A percentile compares a stretch with the other conserved stretches of the same genome.
These are phyloP conservation scores for Zosterops japonicus DNA, from an alignment of 2,113 vertebrate genomes.

Conservation along the genomic window DNA sequence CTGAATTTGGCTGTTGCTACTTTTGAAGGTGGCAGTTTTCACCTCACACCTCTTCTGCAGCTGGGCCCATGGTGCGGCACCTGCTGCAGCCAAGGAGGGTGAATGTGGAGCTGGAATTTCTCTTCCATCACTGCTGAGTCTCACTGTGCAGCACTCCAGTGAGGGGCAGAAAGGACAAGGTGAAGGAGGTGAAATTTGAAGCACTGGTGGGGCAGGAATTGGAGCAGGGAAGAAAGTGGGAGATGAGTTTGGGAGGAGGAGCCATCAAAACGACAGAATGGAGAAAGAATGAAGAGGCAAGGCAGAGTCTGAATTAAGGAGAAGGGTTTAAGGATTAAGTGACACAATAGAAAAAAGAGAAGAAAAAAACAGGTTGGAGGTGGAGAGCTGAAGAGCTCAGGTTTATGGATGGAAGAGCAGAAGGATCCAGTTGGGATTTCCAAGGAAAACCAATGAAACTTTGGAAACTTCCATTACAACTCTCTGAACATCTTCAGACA, in stretches of 20 bases:
- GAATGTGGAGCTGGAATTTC: neutral
- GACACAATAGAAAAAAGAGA: neutral
- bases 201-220: neutral
- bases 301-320: neutral
- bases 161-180: neutral
- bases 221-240: neutral
- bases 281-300: neutral
- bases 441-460: neutral
- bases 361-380: fast-evolving
- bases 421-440: neutral
- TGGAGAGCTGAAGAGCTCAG: neutral
- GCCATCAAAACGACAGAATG: neutral
- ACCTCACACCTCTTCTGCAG: neutral
- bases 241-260: neutral
- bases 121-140: neutral
- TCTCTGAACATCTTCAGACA: neutral
- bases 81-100: neutral
- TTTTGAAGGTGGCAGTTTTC: neutral
- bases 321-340: neutral
- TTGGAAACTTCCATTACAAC: neutral
- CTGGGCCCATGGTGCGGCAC: fast-evolving
- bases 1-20: neutral
- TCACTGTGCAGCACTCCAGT: neutral
- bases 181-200: neutral
- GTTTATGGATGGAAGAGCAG: neutral